phyloP scores from a whole-genome alignment of 2,888 invertebrate genomes.

The Vannuccia rotundouncinata region DNA sequence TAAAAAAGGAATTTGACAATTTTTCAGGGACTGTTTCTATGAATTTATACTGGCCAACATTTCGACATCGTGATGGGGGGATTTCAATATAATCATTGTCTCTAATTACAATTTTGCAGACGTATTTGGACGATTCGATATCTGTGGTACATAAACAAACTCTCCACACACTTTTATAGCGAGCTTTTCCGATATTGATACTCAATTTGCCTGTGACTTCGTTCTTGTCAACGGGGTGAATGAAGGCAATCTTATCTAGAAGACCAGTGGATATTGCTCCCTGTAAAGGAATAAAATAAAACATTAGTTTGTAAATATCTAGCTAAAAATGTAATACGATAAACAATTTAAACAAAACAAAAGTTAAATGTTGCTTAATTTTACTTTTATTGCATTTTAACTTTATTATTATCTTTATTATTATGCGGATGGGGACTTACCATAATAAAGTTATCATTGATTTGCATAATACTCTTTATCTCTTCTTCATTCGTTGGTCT shows the following conservation, averaged over 20 bases:
- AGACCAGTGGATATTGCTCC: neutral
- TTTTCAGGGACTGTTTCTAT: neutral
- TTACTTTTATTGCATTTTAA: no score
- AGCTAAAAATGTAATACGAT: neutral
- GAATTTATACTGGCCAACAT: neutral
- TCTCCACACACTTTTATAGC: neutral
- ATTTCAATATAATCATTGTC: neutral
- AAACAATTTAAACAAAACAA: no score
- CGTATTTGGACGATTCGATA: neutral
- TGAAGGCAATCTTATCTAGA: neutral
- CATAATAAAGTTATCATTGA: constrained; percentile 18
- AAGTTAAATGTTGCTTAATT: no score
- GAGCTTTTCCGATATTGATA: neutral
- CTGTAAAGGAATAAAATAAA: neutral
- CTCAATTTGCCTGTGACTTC: no score
- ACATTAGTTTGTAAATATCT: neutral
- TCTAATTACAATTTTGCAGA: neutral
- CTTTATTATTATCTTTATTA: no score
- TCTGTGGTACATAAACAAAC: neutral
- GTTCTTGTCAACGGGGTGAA: neutral
- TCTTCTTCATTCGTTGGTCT: neutral
- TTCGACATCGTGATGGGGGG: neutral
- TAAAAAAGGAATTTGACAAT: neutral
- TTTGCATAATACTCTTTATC: neutral
- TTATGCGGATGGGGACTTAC: no score